Percentiles rank a stretch among this genome's conserved stretches.
These are phyloP conservation scores for Xylota sylvarum DNA, from an alignment of 2,888 invertebrate genomes.

Conservation along the genomic window DNA sequence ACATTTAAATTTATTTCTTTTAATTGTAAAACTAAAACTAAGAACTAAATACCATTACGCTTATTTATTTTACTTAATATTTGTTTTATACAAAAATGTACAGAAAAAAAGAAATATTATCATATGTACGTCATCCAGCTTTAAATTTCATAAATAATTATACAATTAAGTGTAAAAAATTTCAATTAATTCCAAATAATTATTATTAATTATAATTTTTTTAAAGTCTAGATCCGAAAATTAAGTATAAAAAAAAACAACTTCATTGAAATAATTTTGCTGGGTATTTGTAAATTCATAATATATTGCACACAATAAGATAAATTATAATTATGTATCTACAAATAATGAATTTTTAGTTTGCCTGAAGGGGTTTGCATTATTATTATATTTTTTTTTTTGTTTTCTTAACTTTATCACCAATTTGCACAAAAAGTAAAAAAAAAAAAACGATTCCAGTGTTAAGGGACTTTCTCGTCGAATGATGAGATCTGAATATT, in stretches of 20 bases:
- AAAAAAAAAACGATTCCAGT: neutral
- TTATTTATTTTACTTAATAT: constrained; percentile 57
- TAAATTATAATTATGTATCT: constrained; percentile 72
- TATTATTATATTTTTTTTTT: neutral
- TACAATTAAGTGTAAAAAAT: constrained; percentile 31
- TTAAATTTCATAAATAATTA: constrained; percentile 43
- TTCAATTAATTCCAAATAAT: constrained; percentile 1
- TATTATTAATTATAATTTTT: constrained; percentile 17
- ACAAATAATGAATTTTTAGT: constrained; percentile 53
- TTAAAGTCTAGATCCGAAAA: neutral
- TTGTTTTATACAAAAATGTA: constrained; percentile 75
- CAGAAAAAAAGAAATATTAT: constrained; percentile 60
- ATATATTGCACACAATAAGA: constrained; percentile 72
- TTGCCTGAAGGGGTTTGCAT: constrained; percentile 23
- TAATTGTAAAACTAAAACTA: constrained; percentile 70
- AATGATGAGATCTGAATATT: constrained; percentile 22
- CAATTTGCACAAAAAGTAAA: constrained; percentile 5
- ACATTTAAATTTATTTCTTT: constrained; percentile 68
- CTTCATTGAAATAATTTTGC: constrained; percentile 9
- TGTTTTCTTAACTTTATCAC: constrained; percentile 40
- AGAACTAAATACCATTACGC: constrained; percentile 74
- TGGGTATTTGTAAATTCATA: constrained; percentile 68
- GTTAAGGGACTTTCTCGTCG: neutral
- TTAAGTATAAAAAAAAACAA: constrained; percentile 13
- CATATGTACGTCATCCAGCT: constrained; percentile 69